Conservation (phyloP, 2,113 vertebrate genomes). For the Deroptyus accipitrinus region DNA sequence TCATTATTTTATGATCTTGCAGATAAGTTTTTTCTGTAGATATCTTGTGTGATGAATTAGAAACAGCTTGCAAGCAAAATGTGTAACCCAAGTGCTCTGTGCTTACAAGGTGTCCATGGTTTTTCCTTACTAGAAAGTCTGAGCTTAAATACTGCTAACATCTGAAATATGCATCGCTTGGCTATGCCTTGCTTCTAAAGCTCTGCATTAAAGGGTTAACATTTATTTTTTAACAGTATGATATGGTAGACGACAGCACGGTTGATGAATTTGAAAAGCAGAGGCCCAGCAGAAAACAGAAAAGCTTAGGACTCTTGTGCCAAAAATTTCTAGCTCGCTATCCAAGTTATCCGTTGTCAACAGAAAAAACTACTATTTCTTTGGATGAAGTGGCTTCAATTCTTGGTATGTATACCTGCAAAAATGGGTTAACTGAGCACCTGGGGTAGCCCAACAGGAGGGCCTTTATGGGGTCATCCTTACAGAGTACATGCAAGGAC, state of each 20-base stretch:
- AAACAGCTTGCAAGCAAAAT: background rate
- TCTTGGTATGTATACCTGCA: constrained; percentile 80
- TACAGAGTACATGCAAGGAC: background rate
- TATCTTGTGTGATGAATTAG: background rate
- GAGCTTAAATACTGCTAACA: background rate
- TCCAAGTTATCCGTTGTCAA: constrained; percentile 84
- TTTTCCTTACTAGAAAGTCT: background rate
- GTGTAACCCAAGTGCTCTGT: background rate
- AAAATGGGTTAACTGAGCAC: background rate
- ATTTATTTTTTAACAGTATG: constrained; percentile 72
- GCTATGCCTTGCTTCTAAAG: background rate
- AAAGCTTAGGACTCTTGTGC: constrained; percentile 93
- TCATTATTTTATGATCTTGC: background rate
- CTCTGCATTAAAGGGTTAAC: constrained; percentile 20
- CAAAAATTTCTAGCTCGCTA: constrained; percentile 95
- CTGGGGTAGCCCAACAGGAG: background rate
- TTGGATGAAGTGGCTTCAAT: constrained; percentile 90
- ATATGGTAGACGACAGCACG: constrained; percentile 72
- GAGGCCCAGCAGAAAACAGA: constrained; percentile 93
- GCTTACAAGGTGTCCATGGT: background rate
- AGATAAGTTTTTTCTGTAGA: background rate
- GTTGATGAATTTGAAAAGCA: constrained; percentile 84
- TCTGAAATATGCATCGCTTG: background rate
- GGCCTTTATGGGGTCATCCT: background rate
- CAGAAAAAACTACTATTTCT: constrained; percentile 87